Base-by-base conservation (phyloP, 2,888 invertebrate species). In the Polymixis lichenea region DNA sequence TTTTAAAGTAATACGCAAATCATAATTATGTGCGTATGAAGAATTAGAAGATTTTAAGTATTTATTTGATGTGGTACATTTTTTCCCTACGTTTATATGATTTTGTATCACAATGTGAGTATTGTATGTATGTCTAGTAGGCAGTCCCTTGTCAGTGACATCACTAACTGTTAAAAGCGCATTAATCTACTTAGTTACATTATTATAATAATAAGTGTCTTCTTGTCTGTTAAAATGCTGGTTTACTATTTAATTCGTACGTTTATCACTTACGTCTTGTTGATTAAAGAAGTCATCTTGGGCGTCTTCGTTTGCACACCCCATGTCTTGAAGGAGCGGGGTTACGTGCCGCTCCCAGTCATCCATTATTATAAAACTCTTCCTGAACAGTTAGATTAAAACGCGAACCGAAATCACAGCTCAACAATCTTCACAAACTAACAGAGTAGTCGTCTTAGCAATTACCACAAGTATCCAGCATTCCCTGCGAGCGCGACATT, bases 291-390 rank as follows among this genome's bases (percentile, higher is more conserved):
- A 97, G 93, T 97, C 97, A 87, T 97, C 97, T 89, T 97, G 97
- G 86, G 95, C 95, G 86, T 97, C 97, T 91, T 96, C 96, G 88
- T 94, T 95, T 83, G 96, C 92, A 91, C 96, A 96, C 89, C 96
- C 97, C 96, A 97, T 97, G 90, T 97, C 97, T 91, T 97, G 97
- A 83, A 97, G 94, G 80, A 97, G 96, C 66, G 97, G 97, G 77
- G 97, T 97, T 83, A 97, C 97, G 90, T 97, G 97, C 87, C 97
- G 95, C 93, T 97, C 97, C 97, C 97, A 97, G 92, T 97, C 97
- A 94, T 97, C 97, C 96, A 97, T 96, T 92, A 92, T 94, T 90
- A 91, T 83, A 74, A 89, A 92, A 92, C 90, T 92, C 89, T 86
- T 88, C 89, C 90, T 90, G 89, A 90, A 89, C 88, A 87, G 89